Percentiles rank a stretch among this genome's conserved stretches.
phyloP scores from a whole-genome alignment of 2,113 vertebrate genomes.

The Nymphicus hollandicus region DNA sequence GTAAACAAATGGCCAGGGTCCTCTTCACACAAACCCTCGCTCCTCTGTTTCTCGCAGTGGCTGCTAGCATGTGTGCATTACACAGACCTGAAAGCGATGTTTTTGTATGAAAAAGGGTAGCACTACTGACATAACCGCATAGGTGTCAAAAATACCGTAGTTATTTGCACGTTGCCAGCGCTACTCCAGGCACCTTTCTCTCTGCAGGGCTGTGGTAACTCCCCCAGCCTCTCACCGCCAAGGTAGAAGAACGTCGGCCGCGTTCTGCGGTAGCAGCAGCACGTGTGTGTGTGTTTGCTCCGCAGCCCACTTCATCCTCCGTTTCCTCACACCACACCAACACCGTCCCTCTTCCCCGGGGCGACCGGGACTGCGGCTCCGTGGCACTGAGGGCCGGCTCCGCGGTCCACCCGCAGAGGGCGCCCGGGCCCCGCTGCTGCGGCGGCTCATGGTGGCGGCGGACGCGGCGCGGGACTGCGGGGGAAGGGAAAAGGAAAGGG shows the following conservation, averaged over 20 bases:
- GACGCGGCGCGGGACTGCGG: not conserved
- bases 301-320: not conserved
- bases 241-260: not conserved
- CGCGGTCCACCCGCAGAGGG: not conserved
- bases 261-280: not conserved
- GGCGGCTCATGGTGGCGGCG: not conserved
- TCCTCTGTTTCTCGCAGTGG: accelerated
- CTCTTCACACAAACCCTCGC: not conserved
- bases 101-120: not conserved
- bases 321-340: not conserved
- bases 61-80: accelerated
- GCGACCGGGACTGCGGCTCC: not conserved
- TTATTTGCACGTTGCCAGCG: not conserved
- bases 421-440: not conserved
- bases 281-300: accelerated
- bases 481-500: not conserved
- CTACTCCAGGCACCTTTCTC: accelerated
- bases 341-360: not conserved
- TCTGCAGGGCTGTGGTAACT: not conserved
- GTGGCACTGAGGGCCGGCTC: not conserved
- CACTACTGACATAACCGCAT: too few relatives aligned
- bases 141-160: not conserved
- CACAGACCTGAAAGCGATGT: accelerated
- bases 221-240: not conserved
- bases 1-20: accelerated